phyloP scores from a whole-genome alignment of 2,113 vertebrate species.

The Thalassarche chlororhynchos region DNA sequence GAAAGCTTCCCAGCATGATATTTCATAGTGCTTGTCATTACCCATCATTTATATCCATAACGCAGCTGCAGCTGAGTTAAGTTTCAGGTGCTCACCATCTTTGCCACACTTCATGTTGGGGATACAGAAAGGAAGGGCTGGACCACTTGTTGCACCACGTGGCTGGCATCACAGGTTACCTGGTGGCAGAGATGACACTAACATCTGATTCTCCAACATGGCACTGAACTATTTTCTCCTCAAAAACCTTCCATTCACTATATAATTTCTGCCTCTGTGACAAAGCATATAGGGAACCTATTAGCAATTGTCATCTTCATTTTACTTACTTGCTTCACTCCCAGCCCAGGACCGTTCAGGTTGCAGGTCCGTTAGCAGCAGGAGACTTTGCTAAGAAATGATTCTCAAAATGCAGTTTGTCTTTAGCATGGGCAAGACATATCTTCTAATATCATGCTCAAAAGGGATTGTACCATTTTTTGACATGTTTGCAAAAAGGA shows the following conservation, averaged over 20 bases:
- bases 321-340: background rate
- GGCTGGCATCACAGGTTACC: background rate
- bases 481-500: background rate
- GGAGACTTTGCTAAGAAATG: background rate
- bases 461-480: background rate
- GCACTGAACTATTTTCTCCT: background rate
- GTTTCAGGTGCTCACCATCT: background rate
- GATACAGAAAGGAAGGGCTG: background rate
- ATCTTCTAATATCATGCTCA: background rate
- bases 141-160: background rate
- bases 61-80: background rate
- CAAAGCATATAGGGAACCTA: background rate
- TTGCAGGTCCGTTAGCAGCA: background rate
- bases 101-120: rapidly evolving
- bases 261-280: background rate
- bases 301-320: background rate
- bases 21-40: background rate
- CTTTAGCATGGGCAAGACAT: background rate
- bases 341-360: background rate
- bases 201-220: background rate
- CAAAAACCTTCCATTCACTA: background rate
- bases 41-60: background rate
- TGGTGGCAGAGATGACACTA: background rate
- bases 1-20: background rate
- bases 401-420: background rate